Conservation (phyloP, 2,113 vertebrate species). For the Delphinus delphis region DNA sequence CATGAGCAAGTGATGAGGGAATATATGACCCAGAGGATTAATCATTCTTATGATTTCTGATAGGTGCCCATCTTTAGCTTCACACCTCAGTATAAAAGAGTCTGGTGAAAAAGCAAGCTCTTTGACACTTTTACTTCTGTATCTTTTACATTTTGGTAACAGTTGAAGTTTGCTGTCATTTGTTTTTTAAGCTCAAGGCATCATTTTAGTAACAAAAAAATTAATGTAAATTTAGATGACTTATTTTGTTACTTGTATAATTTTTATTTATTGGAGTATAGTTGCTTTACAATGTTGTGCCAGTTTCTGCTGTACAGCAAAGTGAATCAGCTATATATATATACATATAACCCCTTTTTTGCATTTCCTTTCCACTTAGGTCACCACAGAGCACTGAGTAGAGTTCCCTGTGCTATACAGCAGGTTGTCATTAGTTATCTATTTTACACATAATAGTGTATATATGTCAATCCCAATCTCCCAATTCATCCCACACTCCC, state of each 20-base stretch:
- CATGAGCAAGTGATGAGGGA: background rate
- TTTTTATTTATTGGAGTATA: too few relatives aligned
- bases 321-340: too few relatives aligned
- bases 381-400: too few relatives aligned
- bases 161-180: background rate
- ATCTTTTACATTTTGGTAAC: background rate
- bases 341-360: too few relatives aligned
- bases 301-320: too few relatives aligned
- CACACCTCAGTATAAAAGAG: background rate
- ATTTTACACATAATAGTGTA: too few relatives aligned
- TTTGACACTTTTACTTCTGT: background rate
- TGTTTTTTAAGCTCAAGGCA: background rate
- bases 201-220: slow-evolving; percentile 2
- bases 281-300: too few relatives aligned
- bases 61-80: background rate
- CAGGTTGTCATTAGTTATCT: too few relatives aligned
- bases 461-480: too few relatives aligned
- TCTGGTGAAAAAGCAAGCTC: background rate
- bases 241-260: background rate
- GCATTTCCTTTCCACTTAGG: too few relatives aligned
- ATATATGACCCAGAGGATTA: background rate
- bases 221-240: background rate
- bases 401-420: too few relatives aligned
- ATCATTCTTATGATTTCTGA: slow-evolving; percentile 15
- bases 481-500: too few relatives aligned